phyloP scores from a whole-genome alignment of 2,113 vertebrate species.

The Phalacrocorax brasilianus region DNA sequence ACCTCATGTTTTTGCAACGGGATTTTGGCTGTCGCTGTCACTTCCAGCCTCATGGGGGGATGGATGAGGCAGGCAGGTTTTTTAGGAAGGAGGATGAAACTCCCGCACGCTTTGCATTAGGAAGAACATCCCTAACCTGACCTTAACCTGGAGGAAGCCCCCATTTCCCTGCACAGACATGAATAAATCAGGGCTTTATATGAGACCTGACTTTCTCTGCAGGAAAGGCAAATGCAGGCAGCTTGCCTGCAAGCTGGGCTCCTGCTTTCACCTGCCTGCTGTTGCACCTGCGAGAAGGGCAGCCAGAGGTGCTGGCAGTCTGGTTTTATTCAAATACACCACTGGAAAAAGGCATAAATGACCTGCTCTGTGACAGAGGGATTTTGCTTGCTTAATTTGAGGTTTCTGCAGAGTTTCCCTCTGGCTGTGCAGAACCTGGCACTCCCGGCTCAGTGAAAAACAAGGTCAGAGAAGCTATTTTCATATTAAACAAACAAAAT shows the following conservation, averaged over 20 bases:
- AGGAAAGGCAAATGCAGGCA: neutral
- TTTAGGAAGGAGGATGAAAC: neutral
- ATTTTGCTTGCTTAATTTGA: neutral
- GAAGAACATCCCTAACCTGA: neutral
- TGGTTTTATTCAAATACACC: neutral
- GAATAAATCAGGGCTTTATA: neutral
- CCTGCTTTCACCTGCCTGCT: neutral
- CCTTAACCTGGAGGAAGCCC: neutral
- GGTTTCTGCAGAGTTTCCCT: neutral
- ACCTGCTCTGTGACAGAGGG: neutral
- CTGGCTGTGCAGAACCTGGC: neutral
- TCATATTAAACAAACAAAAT: neutral
- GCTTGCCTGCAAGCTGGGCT: neutral
- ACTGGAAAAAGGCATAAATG: neutral
- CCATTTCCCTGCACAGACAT: accelerated
- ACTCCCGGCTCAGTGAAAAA: neutral
- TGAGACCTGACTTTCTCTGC: neutral
- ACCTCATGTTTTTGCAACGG: accelerated
- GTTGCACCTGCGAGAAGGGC: neutral
- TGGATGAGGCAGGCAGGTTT: neutral
- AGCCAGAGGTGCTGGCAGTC: neutral
- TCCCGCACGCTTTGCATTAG: neutral
- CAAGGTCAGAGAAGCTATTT: constrained; percentile 3
- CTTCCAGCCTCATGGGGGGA: accelerated
- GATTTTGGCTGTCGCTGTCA: neutral